A percentile compares a stretch with the other conserved stretches of the same genome.
Conservation (phyloP, 1,140 invertebrate genomes). For the Asbolus verrucosus region DNA sequence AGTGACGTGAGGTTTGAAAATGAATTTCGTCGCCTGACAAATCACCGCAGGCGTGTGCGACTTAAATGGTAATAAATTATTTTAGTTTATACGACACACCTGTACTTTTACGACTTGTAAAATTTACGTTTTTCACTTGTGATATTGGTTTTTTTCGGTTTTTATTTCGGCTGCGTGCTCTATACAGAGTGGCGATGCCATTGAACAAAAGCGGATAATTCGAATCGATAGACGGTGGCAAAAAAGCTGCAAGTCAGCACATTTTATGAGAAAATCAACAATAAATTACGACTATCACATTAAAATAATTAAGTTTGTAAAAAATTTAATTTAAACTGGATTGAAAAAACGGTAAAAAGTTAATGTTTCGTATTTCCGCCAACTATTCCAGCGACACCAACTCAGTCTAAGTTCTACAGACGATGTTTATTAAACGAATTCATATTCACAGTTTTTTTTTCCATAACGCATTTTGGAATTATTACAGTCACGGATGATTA, state of each 20-base stretch:
- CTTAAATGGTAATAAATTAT: background rate
- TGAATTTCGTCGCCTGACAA: conserved; percentile 3
- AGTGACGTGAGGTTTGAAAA: background rate
- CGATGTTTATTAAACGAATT: too few species aligned
- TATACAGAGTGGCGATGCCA: too few species aligned
- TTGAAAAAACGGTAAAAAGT: too few species aligned
- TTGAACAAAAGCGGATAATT: background rate
- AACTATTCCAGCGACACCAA: too few species aligned
- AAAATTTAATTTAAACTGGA: conserved; percentile 13
- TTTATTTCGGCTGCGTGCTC: too few species aligned
- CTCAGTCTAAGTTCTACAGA: too few species aligned
- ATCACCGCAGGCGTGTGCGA: background rate
- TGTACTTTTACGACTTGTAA: conserved; percentile 5
- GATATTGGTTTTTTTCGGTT: background rate
- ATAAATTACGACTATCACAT: background rate
- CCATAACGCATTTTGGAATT: too few species aligned
- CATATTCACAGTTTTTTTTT: too few species aligned
- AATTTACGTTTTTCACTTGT: conserved; percentile 28
- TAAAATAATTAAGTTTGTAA: conserved; percentile 12
- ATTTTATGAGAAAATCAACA: conserved; percentile 25
- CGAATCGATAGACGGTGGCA: background rate
- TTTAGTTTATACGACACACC: conserved; percentile 7
- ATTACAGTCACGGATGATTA: too few species aligned
- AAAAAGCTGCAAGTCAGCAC: conserved; percentile 21
- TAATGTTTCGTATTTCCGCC: too few species aligned